Base-by-base conservation (phyloP, 2,888 invertebrate species). In the Apamea crenata region DNA sequence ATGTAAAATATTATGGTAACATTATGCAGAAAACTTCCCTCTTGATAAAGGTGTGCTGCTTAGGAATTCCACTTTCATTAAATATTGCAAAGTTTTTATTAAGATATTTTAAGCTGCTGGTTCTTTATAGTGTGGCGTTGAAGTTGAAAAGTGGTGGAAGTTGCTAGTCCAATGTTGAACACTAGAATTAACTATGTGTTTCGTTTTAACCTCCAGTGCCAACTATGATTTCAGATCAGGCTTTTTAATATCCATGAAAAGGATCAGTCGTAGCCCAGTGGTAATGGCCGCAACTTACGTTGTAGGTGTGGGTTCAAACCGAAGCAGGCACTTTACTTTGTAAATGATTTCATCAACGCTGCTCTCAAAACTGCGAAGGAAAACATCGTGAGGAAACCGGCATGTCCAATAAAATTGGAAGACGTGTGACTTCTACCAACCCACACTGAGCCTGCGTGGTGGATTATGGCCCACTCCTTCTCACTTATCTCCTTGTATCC, bases 1-100 rank as follows among this genome's bases (percentile, higher is more conserved):
- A 89, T 88, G 89, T 86, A 88, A 84, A 86, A 80, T 77, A 84
- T 83, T 74, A 86, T 78, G 82, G 72, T 50, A 59, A 78, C 66
- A 82, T 87, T 82, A 87, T 87, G 79, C 76, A 83, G 70, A 83
- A 80, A 85, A 85, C 78, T 83, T 79, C 8, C 47, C 14, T n/a
- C 70, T 74, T 87, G 83, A 75, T 76, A 59, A 85, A 77, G 75
- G 85, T 68, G 68, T 59, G 25, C 77, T 65, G 69, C 73, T 75
- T 50, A 81, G 68, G 66, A 56, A 80, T 78, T 81, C 73, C 77
- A 76, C 63, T 78, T 84, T 87, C 69, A 74, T 82, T 88, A 80
- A 88, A 81, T 81, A 84, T 87, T 84, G 66, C 44, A 65, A 77
- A 75, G 81, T 81, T 78, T 81, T 73, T 81, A 71, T 83, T 74